Base-by-base conservation (phyloP, 2,113 vertebrate genomes). In the Lasiurus borealis region DNA sequence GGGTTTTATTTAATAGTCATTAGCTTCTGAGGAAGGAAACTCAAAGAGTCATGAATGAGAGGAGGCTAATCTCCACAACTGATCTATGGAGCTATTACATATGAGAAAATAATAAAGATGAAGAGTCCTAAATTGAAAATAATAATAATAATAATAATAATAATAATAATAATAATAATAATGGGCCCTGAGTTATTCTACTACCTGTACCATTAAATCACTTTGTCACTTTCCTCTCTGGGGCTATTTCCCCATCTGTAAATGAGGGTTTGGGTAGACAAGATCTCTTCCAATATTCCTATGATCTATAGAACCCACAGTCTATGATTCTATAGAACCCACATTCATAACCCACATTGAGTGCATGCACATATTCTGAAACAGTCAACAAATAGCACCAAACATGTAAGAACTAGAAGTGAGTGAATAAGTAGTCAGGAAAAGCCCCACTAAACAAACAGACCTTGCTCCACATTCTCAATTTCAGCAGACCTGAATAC, bases 101-200 rank as follows among this genome's bases (percentile, higher is more conserved):
- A 71, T 59, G 85, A 86, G 59, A 52, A 95, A 95, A 91, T 80
- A 48, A 89, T 48, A 85, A 95, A 84, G 64, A 90, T 76, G 12
- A 64, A 93, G 77, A 54, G 36, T 10, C 95, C 34, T 94, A 1
- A 29, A 86, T 19, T 75, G 9, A 85, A 76, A 92, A 46, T 6
- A 44, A 54, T 66, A 66, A 66, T 64, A 29, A n/a, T n/a, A n/a
- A n/a, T n/a, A n/a, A n/a, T n/a, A n/a, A n/a, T n/a, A n/a, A n/a
- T n/a, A n/a, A n/a, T n/a, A n/a, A n/a, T n/a, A n/a, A 36, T 4
- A 40, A 50, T 3, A 40, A 73, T 3, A 72, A 46, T 16, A 76
- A 48, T 16, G 72, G 81, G 31, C 80, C 44, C 13, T 23, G 23
- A 83, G 1, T 68, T 87, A 48, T 89, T 89, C 18, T 73, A 46